These are phyloP conservation scores for Camelus bactrianus DNA, from an alignment of 2,113 vertebrate genomes.

Conservation along the genomic window DNA sequence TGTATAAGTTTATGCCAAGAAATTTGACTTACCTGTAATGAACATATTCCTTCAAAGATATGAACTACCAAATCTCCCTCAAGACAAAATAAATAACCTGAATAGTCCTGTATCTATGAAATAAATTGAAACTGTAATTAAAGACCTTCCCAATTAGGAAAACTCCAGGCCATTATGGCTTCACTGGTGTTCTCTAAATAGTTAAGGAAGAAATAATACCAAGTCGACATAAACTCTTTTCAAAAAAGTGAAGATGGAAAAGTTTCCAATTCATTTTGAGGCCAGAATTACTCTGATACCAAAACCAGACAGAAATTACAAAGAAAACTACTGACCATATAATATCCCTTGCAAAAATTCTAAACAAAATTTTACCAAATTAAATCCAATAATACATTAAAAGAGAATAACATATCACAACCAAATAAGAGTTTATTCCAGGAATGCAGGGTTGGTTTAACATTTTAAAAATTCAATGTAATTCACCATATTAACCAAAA, in stretches of 20 bases:
- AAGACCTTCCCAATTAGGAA: neutral
- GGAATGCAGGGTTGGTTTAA: neutral
- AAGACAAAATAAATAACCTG: slow-evolving; percentile 23
- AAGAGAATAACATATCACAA: slow-evolving; percentile 8
- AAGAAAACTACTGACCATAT: neutral
- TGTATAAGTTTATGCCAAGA: neutral
- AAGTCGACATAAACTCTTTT: neutral
- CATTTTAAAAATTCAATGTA: neutral
- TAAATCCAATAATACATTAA: neutral
- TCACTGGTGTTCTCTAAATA: neutral
- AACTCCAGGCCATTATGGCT: neutral
- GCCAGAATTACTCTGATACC: neutral
- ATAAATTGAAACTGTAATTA: neutral
- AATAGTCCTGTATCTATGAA: neutral
- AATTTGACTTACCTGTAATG: neutral
- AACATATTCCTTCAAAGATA: neutral
- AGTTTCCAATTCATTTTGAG: neutral
- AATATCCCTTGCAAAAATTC: neutral
- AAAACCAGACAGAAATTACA: neutral
- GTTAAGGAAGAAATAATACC: slow-evolving; percentile 26
- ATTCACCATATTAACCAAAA: neutral
- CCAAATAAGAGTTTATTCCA: neutral
- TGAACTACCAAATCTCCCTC: neutral
- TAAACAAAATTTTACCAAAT: neutral
- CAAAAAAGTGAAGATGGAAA: neutral